Evolutionary conservation across 1,140 invertebrate species (phyloP).

Genomic region (Calephelis nemesis): DNA sequence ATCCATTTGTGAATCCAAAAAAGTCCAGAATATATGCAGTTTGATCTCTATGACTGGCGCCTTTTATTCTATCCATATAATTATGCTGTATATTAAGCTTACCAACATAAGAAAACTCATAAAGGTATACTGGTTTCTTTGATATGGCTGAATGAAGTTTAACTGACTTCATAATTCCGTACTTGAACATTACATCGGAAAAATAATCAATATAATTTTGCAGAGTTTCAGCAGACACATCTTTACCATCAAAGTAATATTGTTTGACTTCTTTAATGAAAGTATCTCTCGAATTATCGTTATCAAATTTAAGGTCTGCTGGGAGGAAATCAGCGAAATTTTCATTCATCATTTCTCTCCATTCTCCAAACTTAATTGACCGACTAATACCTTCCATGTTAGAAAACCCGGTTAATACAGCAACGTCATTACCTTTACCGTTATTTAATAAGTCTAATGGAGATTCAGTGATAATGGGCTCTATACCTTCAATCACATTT

Average conservation of each 20-base stretch:
- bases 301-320: slow-evolving; percentile 54
- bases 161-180: slow-evolving; percentile 57
- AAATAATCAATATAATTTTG: slow-evolving; percentile 63
- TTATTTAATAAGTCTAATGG: slow-evolving; percentile 53
- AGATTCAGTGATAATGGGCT: slow-evolving; percentile 60
- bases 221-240: slow-evolving; percentile 43
- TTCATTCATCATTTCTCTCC: slow-evolving; percentile 63
- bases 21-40: slow-evolving; percentile 65
- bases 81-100: slow-evolving; percentile 57
- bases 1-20: slow-evolving; percentile 44
- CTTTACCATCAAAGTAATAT: slow-evolving; percentile 58
- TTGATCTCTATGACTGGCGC: slow-evolving; percentile 68
- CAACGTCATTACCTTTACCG: slow-evolving; percentile 44
- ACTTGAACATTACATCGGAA: slow-evolving; percentile 68
- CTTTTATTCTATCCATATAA: slow-evolving; percentile 60
- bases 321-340: slow-evolving; percentile 59
- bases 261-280: slow-evolving; percentile 48
- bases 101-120: slow-evolving; percentile 67
- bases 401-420: slow-evolving; percentile 60
- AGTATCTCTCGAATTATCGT: slow-evolving; percentile 42
- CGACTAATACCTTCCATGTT: slow-evolving; percentile 71
- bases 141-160: slow-evolving; percentile 47
- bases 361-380: slow-evolving; percentile 54
- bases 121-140: slow-evolving; percentile 51
- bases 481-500: slow-evolving; percentile 46